A percentile compares a stretch with the other conserved stretches of the same genome.
Conservation (phyloP, 23 tunicate species). For the Trididemnum miniatum region DNA sequence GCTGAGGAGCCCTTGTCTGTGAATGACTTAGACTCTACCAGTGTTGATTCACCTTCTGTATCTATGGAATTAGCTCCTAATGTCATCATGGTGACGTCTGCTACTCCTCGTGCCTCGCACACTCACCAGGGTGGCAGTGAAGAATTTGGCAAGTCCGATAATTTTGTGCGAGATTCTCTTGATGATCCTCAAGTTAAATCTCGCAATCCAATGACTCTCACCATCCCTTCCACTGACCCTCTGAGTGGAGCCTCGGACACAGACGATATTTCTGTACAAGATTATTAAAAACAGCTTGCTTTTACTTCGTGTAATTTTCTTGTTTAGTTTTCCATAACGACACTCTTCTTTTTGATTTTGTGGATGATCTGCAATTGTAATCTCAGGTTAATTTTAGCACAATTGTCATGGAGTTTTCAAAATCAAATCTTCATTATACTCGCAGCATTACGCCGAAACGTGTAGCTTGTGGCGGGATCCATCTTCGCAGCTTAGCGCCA, state of each 20-base stretch:
- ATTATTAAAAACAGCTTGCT: too few relatives aligned
- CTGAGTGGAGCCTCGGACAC: constrained; percentile 27
- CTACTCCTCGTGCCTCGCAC: neutral
- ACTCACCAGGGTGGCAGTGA: too few relatives aligned
- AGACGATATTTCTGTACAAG: constrained; percentile 24
- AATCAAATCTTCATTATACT: too few relatives aligned
- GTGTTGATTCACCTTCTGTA: neutral
- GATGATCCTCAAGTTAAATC: neutral
- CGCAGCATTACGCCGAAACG: too few relatives aligned
- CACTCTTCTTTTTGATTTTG: too few relatives aligned
- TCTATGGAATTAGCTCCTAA: constrained; percentile 8
- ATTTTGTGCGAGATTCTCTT: neutral
- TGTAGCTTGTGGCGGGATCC: too few relatives aligned
- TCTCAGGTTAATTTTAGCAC: too few relatives aligned
- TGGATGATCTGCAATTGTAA: too few relatives aligned
- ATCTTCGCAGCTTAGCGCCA: too few relatives aligned
- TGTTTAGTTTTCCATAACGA: too few relatives aligned
- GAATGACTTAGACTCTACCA: constrained; percentile 8
- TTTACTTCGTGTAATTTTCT: too few relatives aligned
- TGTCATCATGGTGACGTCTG: constrained; percentile 33
- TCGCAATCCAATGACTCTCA: constrained; percentile 31
- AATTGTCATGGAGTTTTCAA: too few relatives aligned
- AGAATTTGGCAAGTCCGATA: neutral
- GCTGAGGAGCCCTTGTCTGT: neutral
- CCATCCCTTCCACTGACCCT: constrained; percentile 14